Percentiles rank a stretch among this genome's conserved stretches.
Conservation (phyloP, 1,140 invertebrate species). For the Hycleus cichorii region DNA sequence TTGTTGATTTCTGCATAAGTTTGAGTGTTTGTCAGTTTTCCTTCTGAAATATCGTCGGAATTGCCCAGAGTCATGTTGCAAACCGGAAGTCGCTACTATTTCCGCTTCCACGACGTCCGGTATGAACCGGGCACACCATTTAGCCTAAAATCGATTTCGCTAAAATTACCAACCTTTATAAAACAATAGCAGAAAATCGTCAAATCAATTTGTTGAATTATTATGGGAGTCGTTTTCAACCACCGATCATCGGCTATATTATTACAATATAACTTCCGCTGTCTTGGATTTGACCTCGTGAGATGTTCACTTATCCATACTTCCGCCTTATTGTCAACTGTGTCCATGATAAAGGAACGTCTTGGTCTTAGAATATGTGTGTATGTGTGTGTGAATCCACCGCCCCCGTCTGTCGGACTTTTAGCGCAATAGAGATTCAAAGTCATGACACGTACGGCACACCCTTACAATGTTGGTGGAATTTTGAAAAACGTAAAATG, state of each 20-base stretch:
- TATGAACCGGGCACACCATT: constrained; percentile 16
- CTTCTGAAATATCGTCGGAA: constrained; percentile 4
- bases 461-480: constrained; percentile 26
- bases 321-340: constrained; percentile 19
- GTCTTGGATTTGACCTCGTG: constrained; percentile 23
- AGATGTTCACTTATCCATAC: constrained; percentile 28
- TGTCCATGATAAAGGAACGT: constrained; percentile 1
- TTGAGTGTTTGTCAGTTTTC: no score
- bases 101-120: constrained; percentile 19
- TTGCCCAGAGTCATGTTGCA: constrained; percentile 15
- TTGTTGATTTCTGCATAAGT: no score
- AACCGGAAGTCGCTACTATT: constrained; percentile 24
- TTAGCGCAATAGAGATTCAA: no score
- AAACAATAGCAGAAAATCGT: constrained; percentile 20
- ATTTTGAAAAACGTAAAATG: constrained; percentile 34
- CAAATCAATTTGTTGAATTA: constrained; percentile 1
- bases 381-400: not conserved
- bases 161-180: constrained; percentile 20
- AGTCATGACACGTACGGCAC: constrained; percentile 35
- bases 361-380: constrained; percentile 2
- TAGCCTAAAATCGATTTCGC: constrained; percentile 21
- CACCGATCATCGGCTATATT: constrained; percentile 16
- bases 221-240: no score
- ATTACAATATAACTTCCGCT: constrained; percentile 22
- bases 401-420: not conserved